These are phyloP conservation scores for Nylanderia fulva DNA, from an alignment of 1,140 invertebrate genomes.

Conservation along the genomic window DNA sequence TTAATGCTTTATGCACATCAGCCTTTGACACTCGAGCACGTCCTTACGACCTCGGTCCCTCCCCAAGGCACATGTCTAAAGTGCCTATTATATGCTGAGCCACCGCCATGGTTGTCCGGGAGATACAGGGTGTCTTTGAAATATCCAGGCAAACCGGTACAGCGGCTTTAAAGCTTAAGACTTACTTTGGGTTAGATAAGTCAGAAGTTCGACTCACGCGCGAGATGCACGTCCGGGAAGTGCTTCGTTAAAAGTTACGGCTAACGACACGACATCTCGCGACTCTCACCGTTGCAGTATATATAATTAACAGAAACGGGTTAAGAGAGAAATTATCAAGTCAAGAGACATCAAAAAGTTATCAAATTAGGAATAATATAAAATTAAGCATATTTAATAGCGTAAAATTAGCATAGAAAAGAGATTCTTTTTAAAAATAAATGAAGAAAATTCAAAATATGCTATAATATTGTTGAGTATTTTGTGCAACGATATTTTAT, in stretches of 20 bases:
- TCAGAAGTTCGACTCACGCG: conserved; percentile 57
- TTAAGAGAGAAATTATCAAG: conserved; percentile 20
- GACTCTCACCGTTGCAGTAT: conserved; percentile 43
- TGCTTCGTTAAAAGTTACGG: conserved; percentile 56
- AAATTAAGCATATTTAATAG: no score
- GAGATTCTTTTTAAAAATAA: no score
- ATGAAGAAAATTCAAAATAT: no score
- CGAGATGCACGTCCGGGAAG: conserved; percentile 43
- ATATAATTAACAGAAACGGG: conserved; percentile 42
- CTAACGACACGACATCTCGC: conserved; percentile 41
- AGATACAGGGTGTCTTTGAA: conserved; percentile 59
- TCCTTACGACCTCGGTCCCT: background rate
- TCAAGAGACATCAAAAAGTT: background rate
- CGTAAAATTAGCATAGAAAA: no score
- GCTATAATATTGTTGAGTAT: no score
- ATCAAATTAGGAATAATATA: conserved; percentile 1
- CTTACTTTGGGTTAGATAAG: conserved; percentile 57
- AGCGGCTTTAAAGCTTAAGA: conserved; percentile 55
- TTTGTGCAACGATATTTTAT: no score
- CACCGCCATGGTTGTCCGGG: conserved; percentile 37
- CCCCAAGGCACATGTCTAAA: conserved; percentile 46
- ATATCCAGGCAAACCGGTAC: conserved; percentile 46
- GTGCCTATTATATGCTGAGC: conserved; percentile 51
- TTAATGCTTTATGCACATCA: conserved; percentile 21
- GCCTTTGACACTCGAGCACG: conserved; percentile 46